A percentile compares a stretch with the other conserved stretches of the same genome.
These are phyloP conservation scores for Malurus cyaneus DNA, from an alignment of 2,113 vertebrate genomes.

Conservation along the genomic window DNA sequence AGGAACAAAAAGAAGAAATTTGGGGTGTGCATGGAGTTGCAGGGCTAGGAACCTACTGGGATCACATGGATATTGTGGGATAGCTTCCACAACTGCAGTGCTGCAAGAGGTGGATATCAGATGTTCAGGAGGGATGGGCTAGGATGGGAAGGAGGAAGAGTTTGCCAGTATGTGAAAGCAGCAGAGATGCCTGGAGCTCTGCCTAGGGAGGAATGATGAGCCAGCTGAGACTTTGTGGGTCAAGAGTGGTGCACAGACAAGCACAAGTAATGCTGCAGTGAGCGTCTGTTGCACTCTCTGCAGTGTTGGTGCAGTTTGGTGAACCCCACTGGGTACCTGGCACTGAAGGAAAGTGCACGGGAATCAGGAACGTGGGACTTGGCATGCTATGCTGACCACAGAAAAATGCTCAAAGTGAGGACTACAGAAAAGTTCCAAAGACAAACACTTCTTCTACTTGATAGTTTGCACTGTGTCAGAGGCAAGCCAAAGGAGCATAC, in stretches of 20 bases:
- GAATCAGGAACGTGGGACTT: background rate
- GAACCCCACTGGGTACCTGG: background rate
- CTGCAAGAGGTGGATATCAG: no score
- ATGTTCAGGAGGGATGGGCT: background rate
- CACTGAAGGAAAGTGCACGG: background rate
- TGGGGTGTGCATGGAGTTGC: background rate
- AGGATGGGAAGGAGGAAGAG: background rate
- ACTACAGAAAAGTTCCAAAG: background rate
- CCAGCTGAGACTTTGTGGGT: background rate
- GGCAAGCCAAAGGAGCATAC: background rate
- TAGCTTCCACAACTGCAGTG: background rate
- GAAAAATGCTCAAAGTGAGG: background rate
- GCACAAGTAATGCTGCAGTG: background rate
- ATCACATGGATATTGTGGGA: background rate
- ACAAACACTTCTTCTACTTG: background rate
- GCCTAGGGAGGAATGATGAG: background rate
- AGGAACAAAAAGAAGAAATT: background rate
- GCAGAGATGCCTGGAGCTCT: background rate
- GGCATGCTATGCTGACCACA: background rate
- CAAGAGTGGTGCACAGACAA: background rate
- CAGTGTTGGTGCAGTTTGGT: background rate
- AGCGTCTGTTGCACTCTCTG: background rate
- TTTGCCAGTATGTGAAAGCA: background rate
- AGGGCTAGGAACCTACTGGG: background rate
- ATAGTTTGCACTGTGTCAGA: background rate